Conservation (phyloP, 1,140 invertebrate genomes). For the Lycorma delicatula region DNA sequence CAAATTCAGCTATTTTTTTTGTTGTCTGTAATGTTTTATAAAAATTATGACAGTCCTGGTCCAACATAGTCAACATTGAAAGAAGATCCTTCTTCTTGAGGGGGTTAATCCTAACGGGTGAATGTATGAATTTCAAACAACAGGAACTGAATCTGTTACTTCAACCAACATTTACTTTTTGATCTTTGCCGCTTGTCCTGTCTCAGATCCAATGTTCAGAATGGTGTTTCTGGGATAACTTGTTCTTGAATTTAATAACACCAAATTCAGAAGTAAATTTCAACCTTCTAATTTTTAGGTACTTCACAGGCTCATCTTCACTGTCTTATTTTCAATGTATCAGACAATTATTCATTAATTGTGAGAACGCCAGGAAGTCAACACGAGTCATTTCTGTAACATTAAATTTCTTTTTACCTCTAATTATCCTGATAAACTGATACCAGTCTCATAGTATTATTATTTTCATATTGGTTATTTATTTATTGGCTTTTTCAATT, state of each 20-base stretch:
- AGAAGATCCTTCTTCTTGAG: background rate
- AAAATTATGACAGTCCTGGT: background rate
- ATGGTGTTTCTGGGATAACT: background rate
- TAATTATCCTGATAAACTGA: background rate
- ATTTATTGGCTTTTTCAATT: conserved; percentile 33
- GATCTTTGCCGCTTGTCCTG: background rate
- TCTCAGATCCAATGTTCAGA: background rate
- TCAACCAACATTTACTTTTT: background rate
- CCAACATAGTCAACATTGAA: background rate
- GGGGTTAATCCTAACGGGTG: background rate
- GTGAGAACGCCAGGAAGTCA: background rate
- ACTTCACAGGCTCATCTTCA: background rate
- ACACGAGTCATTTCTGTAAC: background rate
- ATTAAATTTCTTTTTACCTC: background rate
- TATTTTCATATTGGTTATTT: conserved; percentile 24
- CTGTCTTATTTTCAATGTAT: background rate
- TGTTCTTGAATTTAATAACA: background rate
- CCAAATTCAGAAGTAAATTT: background rate
- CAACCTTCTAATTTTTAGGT: conserved; percentile 1
- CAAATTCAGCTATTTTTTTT: background rate
- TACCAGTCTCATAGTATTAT: conserved; percentile 4
- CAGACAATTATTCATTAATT: background rate
- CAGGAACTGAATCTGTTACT: background rate
- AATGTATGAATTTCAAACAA: no score
- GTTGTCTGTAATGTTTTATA: background rate